A percentile compares a stretch with the other conserved stretches of the same genome.
Conservation (phyloP, 2,797 vertebrate genomes). For the Bradypodion pumilum region DNA sequence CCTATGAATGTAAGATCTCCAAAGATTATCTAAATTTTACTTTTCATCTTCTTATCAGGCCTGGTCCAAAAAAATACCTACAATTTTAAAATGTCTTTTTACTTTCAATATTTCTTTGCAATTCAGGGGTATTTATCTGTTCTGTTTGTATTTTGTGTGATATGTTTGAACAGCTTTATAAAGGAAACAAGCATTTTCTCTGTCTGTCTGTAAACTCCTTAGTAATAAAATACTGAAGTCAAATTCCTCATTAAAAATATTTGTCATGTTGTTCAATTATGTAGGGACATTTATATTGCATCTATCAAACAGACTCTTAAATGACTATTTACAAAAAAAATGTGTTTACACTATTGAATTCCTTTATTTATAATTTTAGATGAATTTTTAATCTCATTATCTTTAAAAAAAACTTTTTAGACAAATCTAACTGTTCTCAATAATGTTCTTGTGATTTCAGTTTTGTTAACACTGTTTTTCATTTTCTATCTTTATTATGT, state of each 20-base stretch:
- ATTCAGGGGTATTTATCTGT: neutral
- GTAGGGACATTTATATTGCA: neutral
- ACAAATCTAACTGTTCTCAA: slow-evolving; percentile 3
- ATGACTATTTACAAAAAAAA: neutral
- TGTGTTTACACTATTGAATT: neutral
- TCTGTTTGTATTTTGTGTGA: neutral
- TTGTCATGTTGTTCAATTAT: neutral
- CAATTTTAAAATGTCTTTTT: neutral
- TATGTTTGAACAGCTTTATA: neutral
- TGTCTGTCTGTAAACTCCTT: neutral
- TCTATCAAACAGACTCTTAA: neutral
- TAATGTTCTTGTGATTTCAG: neutral
- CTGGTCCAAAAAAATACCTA: neutral
- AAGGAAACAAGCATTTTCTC: neutral
- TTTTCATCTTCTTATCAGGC: neutral
- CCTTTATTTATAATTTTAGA: neutral
- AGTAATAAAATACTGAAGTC: neutral
- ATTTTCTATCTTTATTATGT: neutral
- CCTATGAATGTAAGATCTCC: too few relatives aligned
- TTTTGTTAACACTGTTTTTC: neutral
- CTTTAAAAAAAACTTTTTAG: neutral
- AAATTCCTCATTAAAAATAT: neutral
- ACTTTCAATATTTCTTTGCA: neutral
- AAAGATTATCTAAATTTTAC: neutral
- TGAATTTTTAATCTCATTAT: neutral